Base-by-base conservation (phyloP, 2,113 vertebrate species). In the Ploceus nigricollis region DNA sequence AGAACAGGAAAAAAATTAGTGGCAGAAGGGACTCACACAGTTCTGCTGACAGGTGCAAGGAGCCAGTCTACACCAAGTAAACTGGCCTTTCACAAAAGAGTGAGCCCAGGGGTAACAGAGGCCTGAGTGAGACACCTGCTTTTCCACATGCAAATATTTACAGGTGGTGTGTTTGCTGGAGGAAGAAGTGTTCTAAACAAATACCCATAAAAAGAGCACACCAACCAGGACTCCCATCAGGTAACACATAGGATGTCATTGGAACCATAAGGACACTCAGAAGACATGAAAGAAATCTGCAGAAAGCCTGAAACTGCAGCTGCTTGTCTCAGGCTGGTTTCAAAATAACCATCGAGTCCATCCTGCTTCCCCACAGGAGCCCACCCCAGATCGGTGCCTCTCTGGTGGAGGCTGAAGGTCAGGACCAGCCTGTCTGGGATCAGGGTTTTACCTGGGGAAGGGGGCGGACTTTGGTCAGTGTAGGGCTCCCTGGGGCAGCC, bases 321-420 rank as follows among this genome's bases (percentile, higher is more conserved):
- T 33, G 5, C 11, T 54, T 33, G 1, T 80, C 24, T 86, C 31
- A 42, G 25, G 11, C 30, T 82, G 15, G 15, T 65, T 78, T 69
- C 39, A 73, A 53, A 91, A 54, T 3, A 63, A 42, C 5, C 21
- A 53, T 7, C 1, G 2, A 3, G 11, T 30, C 21, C 37, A 27
- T 53, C 23, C 42, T 63, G 5, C 7, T 16, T 56, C 31, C 64
- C 37, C n/a, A 19, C 5, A 35, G 64, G 44, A 73, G n/a, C 13
- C 7, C 47, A 65, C 8, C 20, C n/a, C 30, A 50, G 14, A 6
- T 2, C 0, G 0, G 6, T 27, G 13, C 35, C 48, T 86, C 48
- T 66, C n/a, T 47, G 42, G 21, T 23, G 61, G 31, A 39, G 18
- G 31, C 28, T 66, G 47, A 40, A 66, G 44, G 30, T 45, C 22